A percentile compares a stretch with the other conserved stretches of the same genome.
These are phyloP conservation scores for Drosophila jambulina DNA, from an alignment of 1,140 invertebrate genomes.

Conservation along the genomic window DNA sequence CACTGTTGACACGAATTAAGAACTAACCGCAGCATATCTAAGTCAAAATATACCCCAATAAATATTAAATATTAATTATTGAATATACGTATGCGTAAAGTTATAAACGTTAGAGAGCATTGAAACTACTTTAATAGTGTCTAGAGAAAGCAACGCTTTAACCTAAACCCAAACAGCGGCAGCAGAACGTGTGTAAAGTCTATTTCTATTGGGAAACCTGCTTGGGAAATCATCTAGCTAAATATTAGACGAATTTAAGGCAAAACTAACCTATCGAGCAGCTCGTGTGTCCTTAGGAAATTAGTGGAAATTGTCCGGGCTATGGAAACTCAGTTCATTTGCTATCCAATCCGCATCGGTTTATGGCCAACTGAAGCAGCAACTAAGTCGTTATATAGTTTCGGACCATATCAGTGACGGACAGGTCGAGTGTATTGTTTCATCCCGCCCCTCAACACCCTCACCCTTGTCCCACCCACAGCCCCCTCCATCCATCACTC, in stretches of 20 bases:
- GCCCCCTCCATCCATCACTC: background rate
- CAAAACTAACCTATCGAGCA: constrained; percentile 13
- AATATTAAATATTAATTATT: constrained; percentile 24
- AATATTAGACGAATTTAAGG: constrained; percentile 80
- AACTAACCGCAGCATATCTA: constrained; percentile 63
- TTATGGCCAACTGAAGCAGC: constrained; percentile 25
- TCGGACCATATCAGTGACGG: constrained; percentile 54
- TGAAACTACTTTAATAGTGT: constrained; percentile 66
- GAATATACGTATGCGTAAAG: constrained; percentile 34
- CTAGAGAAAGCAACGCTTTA: constrained; percentile 61
- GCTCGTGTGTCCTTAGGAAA: constrained; percentile 21
- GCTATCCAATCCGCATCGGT: constrained; percentile 27
- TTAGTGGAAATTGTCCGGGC: constrained; percentile 33
- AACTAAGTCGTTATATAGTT: constrained; percentile 63
- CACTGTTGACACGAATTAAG: constrained; percentile 68
- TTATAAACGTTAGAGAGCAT: constrained; percentile 65
- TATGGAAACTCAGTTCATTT: constrained; percentile 32
- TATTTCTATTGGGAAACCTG: constrained; percentile 39
- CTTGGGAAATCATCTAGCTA: constrained; percentile 68
- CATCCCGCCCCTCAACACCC: constrained; percentile 35
- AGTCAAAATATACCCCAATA: constrained; percentile 45
- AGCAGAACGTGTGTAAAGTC: constrained; percentile 46
- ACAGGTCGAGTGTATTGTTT: constrained; percentile 48
- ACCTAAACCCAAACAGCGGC: constrained; percentile 19
- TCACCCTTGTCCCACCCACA: background rate